A percentile compares a stretch with the other conserved stretches of the same genome.
Evolutionary conservation across 2,888 invertebrate species (phyloP).

Genomic region (Campoletis raptor): DNA sequence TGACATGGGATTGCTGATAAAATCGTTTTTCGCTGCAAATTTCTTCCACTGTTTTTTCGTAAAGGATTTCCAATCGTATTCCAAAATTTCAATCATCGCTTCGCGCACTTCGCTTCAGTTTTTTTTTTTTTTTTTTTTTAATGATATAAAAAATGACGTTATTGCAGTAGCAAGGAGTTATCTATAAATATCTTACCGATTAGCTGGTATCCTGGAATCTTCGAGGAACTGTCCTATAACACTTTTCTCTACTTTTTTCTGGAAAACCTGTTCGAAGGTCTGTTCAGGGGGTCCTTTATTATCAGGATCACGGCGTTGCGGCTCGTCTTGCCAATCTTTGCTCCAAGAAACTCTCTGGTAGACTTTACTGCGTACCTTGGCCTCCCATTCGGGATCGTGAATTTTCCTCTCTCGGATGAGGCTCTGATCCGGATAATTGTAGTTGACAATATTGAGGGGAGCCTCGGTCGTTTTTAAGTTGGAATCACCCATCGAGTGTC

Average conservation of each 20-base stretch:
- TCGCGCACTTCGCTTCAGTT: constrained; percentile 59
- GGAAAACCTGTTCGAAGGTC: constrained; percentile 54
- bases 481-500: neutral
- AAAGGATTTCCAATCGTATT: constrained; percentile 65
- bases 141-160: neutral
- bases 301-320: neutral
- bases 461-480: constrained; percentile 11
- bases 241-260: constrained; percentile 57
- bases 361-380: constrained; percentile 32
- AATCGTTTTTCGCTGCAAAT: constrained; percentile 58
- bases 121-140: neutral
- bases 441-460: constrained; percentile 16
- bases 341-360: constrained; percentile 62
- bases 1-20: constrained; percentile 58
- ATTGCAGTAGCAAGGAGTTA: neutral
- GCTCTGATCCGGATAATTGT: constrained; percentile 20
- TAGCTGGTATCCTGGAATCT: constrained; percentile 55
- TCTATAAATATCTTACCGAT: constrained; percentile 44
- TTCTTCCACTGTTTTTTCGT: constrained; percentile 61
- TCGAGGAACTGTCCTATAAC: constrained; percentile 59
- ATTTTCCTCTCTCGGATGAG: constrained; percentile 4
- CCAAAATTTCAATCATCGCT: constrained; percentile 66
- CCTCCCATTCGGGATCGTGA: constrained; percentile 44
- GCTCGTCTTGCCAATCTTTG: constrained; percentile 30
- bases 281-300: constrained; percentile 10